Evolutionary conservation across 2,113 vertebrate species (phyloP).

Genomic region (Nerophis ophidion): DNA sequence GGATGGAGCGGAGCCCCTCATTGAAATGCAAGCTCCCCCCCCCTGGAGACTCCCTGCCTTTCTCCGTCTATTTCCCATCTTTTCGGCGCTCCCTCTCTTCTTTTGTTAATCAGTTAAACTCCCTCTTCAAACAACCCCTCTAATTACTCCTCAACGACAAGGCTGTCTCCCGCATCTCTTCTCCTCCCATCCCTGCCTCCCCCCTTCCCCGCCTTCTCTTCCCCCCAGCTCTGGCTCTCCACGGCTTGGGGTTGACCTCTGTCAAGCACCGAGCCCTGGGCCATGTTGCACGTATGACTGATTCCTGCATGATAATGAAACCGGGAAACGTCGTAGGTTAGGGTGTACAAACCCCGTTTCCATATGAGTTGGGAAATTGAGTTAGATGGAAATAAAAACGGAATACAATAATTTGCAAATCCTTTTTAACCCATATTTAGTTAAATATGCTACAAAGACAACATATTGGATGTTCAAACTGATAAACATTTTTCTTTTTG

Average conservation of each 20-base stretch:
- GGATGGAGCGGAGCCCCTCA: constrained; percentile 69
- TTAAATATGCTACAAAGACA: too few relatives aligned
- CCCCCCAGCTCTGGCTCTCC: constrained; percentile 41
- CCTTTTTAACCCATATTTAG: too few relatives aligned
- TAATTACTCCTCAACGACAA: constrained; percentile 74
- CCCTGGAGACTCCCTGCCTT: constrained; percentile 58
- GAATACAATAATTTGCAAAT: too few relatives aligned
- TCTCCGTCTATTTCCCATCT: constrained; percentile 63
- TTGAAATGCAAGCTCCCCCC: constrained; percentile 71
- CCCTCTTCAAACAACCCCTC: constrained; percentile 80
- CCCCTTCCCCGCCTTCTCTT: not conserved
- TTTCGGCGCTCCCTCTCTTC: constrained; percentile 59
- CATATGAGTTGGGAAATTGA: too few relatives aligned
- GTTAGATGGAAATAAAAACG: too few relatives aligned
- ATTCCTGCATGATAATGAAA: constrained; percentile 48
- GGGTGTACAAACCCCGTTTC: too few relatives aligned
- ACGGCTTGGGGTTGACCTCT: constrained; percentile 63
- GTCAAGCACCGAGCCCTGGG: constrained; percentile 53
- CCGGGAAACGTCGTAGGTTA: constrained; percentile 17
- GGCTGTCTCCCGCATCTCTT: constrained; percentile 58
- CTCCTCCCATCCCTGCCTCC: constrained; percentile 27
- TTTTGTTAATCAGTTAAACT: constrained; percentile 84
- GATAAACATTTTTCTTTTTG: too few relatives aligned
- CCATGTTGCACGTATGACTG: constrained; percentile 20
- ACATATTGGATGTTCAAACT: too few relatives aligned